Base-by-base conservation (phyloP, 1,140 invertebrate genomes). In the Chelonus insularis region DNA sequence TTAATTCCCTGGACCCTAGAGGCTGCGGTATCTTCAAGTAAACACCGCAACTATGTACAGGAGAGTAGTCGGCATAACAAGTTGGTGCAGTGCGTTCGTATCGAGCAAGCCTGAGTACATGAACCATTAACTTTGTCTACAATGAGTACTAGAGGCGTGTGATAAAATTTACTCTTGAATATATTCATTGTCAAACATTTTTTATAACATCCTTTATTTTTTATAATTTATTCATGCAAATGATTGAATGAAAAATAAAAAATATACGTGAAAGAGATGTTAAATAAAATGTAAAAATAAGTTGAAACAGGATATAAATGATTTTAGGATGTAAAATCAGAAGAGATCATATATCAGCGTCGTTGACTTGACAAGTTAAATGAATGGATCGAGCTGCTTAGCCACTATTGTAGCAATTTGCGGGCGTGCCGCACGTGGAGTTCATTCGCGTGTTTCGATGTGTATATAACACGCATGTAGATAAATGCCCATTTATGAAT, bases 1-100 rank as follows among this genome's bases (percentile, higher is more conserved):
- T 55, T 55, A 55, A 55, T 55, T 55, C 52, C 14, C 16, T 39
- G 50, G 7, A 12, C 11, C 11, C n/a, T 18, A 39, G 36, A 18
- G 9, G n/a, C 20, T 37, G 34, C 25, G 36, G 52, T 41, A 55
- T 41, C 52, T 55, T 55, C 9, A n/a, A 55, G 36, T 55, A 55
- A 55, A 55, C 11, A 21, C 52, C 52, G 20, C 52, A 55, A 55
- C 52, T 37, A 39, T 55, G 52, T 55, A 55, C 12, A 14, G 7
- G 12, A 6, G n/a, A 5, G n/a, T 9, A 4, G 21, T 47, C 21
- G 14, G 41, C 18, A 48, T 25, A 47, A 21, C 16, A 20, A 48
- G 11, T 48, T 48, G 21, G 21, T 48, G 21, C 21, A 48, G n/a
- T 45, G 41, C 41, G 41, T 45, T 45, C 9, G 41, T 9, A 45